phyloP scores from a whole-genome alignment of 2,888 invertebrate species.

The Eupeodes latifasciatus region DNA sequence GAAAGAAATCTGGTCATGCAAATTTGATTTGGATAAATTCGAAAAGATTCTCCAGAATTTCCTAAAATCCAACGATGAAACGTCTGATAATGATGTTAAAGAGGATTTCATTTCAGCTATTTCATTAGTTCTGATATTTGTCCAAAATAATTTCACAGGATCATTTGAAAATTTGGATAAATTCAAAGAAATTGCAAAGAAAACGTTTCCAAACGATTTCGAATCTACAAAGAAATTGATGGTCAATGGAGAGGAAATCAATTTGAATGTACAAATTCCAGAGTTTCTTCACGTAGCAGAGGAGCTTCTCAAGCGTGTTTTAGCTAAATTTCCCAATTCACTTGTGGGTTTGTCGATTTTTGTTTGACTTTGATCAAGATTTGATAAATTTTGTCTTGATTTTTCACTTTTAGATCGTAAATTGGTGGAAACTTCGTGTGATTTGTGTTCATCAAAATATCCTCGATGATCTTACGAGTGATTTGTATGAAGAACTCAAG shows the following conservation, averaged over 20 bases:
- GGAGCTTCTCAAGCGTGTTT: conserved; percentile 83
- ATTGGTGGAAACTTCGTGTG: conserved; percentile 90
- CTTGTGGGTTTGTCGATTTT: conserved; percentile 20
- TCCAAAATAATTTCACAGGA: conserved; percentile 93
- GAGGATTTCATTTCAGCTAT: conserved; percentile 85
- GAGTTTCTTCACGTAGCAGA: conserved; percentile 83
- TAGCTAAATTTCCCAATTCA: conserved; percentile 80
- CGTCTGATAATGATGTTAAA: conserved; percentile 19
- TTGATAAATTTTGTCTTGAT: neutral
- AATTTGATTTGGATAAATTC: conserved; percentile 79
- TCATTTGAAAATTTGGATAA: conserved; percentile 85
- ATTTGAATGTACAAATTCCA: conserved; percentile 87
- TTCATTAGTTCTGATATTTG: conserved; percentile 89
- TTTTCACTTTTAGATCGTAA: conserved; percentile 77
- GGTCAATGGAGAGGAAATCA: conserved; percentile 88
- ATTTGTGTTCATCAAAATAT: conserved; percentile 90
- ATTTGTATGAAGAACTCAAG: conserved; percentile 85
- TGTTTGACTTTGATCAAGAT: neutral
- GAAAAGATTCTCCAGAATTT: conserved; percentile 72
- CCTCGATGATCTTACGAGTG: conserved; percentile 90
- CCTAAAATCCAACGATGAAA: neutral
- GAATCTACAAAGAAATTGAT: conserved; percentile 78
- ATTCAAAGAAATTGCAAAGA: conserved; percentile 84
- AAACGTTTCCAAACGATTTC: conserved; percentile 76
- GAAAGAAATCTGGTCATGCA: conserved; percentile 79